A percentile compares a stretch with the other conserved stretches of the same genome.
Conservation (phyloP, 1,140 invertebrate species). For the Arion vulgaris region DNA sequence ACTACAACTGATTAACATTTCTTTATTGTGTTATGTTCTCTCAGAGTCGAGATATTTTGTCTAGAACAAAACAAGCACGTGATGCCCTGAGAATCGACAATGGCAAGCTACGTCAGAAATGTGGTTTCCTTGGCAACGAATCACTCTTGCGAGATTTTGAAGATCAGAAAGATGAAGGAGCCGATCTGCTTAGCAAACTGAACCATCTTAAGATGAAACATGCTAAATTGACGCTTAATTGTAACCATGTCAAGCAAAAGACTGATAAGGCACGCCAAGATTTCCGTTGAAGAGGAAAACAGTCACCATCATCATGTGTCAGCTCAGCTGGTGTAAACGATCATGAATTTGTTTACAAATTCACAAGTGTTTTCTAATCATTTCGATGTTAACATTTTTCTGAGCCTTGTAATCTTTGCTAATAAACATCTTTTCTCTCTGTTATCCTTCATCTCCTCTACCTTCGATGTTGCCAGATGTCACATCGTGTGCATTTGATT, state of each 20-base stretch:
- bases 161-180: slow-evolving; percentile 68
- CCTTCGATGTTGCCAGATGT: too few relatives aligned
- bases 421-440: too few relatives aligned
- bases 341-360: too few relatives aligned
- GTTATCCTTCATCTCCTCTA: too few relatives aligned
- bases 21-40: slow-evolving; percentile 36
- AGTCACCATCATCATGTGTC: too few relatives aligned
- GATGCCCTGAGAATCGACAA: slow-evolving; percentile 72
- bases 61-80: slow-evolving; percentile 70
- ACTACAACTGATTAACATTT: too few relatives aligned
- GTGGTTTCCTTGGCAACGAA: slow-evolving; percentile 72
- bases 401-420: too few relatives aligned
- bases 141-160: slow-evolving; percentile 71
- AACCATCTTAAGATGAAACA: slow-evolving; percentile 69
- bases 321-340: too few relatives aligned
- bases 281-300: too few relatives aligned
- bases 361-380: too few relatives aligned
- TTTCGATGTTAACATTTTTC: too few relatives aligned
- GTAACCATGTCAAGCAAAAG: slow-evolving; percentile 68
- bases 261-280: slow-evolving; percentile 65
- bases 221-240: slow-evolving; percentile 69
- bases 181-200: slow-evolving; percentile 63
- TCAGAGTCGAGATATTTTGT: slow-evolving; percentile 71
- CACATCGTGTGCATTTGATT: too few relatives aligned
- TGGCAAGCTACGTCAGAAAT: slow-evolving; percentile 67